phyloP scores from a whole-genome alignment of 2,113 vertebrate genomes.

The Lota lota region DNA sequence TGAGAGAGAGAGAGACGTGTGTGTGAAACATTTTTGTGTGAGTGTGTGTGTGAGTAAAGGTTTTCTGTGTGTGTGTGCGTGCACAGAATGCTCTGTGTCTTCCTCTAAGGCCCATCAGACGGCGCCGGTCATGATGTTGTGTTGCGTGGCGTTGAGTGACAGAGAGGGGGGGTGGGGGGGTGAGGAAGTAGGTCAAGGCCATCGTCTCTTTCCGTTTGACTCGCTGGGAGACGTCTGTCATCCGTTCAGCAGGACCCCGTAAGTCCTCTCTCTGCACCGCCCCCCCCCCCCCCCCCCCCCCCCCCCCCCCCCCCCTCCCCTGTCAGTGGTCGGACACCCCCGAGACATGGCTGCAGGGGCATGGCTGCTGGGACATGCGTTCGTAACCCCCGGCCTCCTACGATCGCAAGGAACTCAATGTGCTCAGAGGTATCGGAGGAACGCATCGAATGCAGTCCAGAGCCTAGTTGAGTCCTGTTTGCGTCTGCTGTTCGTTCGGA shows the following conservation, averaged over 20 bases:
- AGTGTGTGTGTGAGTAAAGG: constrained; percentile 14
- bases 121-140: no score
- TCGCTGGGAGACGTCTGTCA: no score
- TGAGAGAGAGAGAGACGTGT: constrained; percentile 3
- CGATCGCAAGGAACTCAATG: no score
- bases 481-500: no score
- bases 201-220: constrained; percentile 36
- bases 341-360: no score
- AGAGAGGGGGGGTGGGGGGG: constrained; percentile 26
- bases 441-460: no score
- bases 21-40: constrained; percentile 11
- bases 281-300: constrained; percentile 28
- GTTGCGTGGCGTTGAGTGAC: constrained; percentile 20
- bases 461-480: no score
- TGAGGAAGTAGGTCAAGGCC: constrained; percentile 62
- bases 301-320: neutral
- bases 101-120: neutral
- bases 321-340: no score
- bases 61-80: neutral
- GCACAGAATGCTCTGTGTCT: constrained; percentile 11
- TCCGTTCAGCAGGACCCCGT: constrained; percentile 23
- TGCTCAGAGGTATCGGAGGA: no score
- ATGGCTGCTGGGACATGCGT: no score
- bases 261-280: constrained; percentile 54
- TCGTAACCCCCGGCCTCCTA: no score